Percentiles rank a stretch among this genome's conserved stretches.
phyloP scores from a whole-genome alignment of 2,888 invertebrate genomes.

The Hetaerina titia region DNA sequence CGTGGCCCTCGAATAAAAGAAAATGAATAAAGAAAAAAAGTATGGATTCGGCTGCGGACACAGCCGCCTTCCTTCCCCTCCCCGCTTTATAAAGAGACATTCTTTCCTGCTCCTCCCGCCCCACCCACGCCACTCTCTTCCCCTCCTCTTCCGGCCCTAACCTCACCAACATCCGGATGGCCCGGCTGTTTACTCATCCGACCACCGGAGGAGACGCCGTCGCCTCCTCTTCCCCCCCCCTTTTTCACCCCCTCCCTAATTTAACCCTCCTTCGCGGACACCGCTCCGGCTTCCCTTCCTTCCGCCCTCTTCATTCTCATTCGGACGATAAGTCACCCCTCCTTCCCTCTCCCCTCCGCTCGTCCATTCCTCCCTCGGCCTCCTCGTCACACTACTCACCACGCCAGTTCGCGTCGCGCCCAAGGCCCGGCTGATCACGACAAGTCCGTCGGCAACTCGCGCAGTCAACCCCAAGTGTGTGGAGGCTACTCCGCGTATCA shows the following conservation, averaged over 20 bases:
- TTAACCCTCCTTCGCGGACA: not conserved
- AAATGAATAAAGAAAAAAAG: not conserved
- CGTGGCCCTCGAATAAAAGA: not conserved
- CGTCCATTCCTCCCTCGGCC: not conserved
- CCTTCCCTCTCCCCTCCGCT: not conserved
- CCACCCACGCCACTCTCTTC: not conserved
- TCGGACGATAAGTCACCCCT: conserved; percentile 27
- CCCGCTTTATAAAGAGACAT: not conserved
- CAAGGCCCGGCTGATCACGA: no score
- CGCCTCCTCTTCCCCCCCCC: not conserved
- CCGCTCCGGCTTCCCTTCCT: not conserved
- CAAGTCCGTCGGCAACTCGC: no score
- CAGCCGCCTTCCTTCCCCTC: conserved; percentile 28
- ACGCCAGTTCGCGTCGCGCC: not conserved
- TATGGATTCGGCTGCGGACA: not conserved
- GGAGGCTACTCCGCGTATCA: no score
- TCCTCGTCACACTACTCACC: not conserved
- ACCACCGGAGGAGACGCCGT: conserved; percentile 10
- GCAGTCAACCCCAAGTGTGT: no score
- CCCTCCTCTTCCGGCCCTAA: conserved; percentile 47
- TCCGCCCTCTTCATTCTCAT: conserved; percentile 29
- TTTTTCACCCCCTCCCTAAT: not conserved
- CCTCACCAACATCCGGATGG: conserved; percentile 49
- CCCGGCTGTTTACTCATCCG: conserved; percentile 22
- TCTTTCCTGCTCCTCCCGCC: not conserved